Percentiles rank a stretch among this genome's conserved stretches.
These are phyloP conservation scores for Anolis sagrei DNA, from an alignment of 2,113 vertebrate genomes.

Conservation along the genomic window DNA sequence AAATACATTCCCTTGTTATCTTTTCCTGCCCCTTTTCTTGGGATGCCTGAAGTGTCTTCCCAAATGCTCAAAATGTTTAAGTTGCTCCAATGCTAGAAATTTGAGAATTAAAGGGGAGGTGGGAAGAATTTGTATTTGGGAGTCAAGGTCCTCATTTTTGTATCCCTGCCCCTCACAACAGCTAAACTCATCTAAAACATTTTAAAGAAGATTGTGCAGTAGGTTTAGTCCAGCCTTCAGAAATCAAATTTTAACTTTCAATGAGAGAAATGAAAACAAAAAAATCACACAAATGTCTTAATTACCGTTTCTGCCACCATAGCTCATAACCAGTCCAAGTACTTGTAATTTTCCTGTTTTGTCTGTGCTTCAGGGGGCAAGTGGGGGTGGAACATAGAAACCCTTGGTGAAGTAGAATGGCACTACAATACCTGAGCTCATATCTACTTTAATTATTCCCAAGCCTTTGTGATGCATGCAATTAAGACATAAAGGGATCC, in stretches of 20 bases:
- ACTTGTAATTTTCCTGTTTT: not conserved
- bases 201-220: not conserved
- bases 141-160: too few relatives aligned
- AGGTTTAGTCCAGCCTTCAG: not conserved
- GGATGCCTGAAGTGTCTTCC: too few relatives aligned
- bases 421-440: not conserved
- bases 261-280: not conserved
- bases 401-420: slow-evolving; percentile 14
- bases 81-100: too few relatives aligned
- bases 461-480: slow-evolving; percentile 17
- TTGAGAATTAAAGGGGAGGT: too few relatives aligned
- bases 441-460: slow-evolving; percentile 2
- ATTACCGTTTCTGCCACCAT: not conserved
- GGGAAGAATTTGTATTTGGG: too few relatives aligned
- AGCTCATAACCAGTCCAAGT: not conserved
- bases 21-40: too few relatives aligned
- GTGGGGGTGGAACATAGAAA: slow-evolving; percentile 4
- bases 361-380: not conserved
- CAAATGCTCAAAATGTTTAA: too few relatives aligned
- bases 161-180: too few relatives aligned
- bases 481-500: slow-evolving; percentile 24
- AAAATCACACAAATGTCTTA: not conserved
- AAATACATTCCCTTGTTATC: too few relatives aligned
- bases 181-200: not conserved
- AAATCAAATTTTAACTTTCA: not conserved